phyloP scores from a whole-genome alignment of 2,113 vertebrate genomes.

The Arvicanthis niloticus region DNA sequence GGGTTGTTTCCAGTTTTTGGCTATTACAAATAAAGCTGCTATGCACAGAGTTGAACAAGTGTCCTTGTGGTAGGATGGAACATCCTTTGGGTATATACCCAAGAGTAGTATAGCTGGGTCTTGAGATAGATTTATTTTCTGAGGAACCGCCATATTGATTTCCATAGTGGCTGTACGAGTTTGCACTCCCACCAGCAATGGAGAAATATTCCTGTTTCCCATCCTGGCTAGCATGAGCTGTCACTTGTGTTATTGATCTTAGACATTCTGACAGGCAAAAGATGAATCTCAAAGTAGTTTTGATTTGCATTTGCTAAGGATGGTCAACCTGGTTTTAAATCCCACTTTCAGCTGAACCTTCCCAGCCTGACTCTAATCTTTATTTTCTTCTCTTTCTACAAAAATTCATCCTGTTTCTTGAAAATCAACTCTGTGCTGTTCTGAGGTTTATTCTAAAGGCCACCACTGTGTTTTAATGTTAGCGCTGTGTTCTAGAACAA shows the following conservation, averaged over 20 bases:
- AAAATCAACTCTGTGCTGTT: background rate
- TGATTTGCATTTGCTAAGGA: background rate
- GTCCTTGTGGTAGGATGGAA: background rate
- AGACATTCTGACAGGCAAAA: background rate
- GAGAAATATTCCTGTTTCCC: background rate
- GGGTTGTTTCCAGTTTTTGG: background rate
- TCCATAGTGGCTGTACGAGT: background rate
- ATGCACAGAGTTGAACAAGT: background rate
- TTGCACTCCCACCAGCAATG: background rate
- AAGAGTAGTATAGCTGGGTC: background rate
- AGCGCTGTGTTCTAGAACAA: constrained; percentile 16
- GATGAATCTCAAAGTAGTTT: background rate
- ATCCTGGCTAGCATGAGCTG: background rate
- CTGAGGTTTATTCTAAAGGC: constrained; percentile 11
- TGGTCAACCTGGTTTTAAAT: background rate
- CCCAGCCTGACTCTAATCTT: background rate
- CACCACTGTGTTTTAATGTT: background rate
- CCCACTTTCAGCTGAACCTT: background rate
- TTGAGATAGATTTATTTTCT: background rate
- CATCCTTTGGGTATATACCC: background rate
- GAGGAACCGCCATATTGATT: background rate
- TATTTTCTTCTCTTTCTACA: background rate
- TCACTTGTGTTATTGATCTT: background rate
- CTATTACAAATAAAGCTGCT: background rate
- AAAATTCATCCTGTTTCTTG: constrained; percentile 46